Percentiles rank a stretch among this genome's conserved stretches.
phyloP scores from a whole-genome alignment of 2,797 vertebrate species.

The Crenuchus spilurus region DNA sequence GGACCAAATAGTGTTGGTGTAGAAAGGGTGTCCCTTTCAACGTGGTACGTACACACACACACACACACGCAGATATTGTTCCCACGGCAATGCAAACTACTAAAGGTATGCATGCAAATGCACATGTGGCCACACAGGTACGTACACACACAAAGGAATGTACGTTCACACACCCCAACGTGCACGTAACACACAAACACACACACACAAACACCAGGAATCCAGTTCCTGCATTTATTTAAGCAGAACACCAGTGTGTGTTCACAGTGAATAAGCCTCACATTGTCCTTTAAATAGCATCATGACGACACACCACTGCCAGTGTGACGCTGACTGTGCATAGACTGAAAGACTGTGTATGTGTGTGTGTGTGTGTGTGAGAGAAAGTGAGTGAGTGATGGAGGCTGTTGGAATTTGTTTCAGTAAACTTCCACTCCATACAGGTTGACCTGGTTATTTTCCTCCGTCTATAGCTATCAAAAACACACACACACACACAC shows the following conservation, averaged over 20 bases:
- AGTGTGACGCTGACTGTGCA: neutral
- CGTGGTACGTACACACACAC: neutral
- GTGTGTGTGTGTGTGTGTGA: conserved; percentile 11
- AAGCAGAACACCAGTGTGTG: conserved; percentile 59
- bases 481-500: conserved; percentile 12
- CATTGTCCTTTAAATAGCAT: conserved; percentile 71
- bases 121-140: neutral
- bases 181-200: neutral
- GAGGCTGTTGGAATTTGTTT: conserved; percentile 75
- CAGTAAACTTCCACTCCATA: neutral
- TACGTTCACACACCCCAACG: neutral
- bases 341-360: neutral
- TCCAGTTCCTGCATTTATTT: conserved; percentile 53
- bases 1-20: too few species aligned
- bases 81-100: neutral
- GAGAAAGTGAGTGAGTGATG: conserved; percentile 52
- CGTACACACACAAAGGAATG: neutral
- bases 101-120: neutral
- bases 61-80: neutral
- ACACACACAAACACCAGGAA: conserved; percentile 1
- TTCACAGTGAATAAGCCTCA: conserved; percentile 56
- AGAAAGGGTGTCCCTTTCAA: too few species aligned
- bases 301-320: conserved; percentile 38
- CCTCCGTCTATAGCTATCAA: neutral
- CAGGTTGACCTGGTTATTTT: neutral